These are phyloP conservation scores for Erpetoichthys calabaricus DNA, from an alignment of 2,797 vertebrate species.

Conservation along the genomic window DNA sequence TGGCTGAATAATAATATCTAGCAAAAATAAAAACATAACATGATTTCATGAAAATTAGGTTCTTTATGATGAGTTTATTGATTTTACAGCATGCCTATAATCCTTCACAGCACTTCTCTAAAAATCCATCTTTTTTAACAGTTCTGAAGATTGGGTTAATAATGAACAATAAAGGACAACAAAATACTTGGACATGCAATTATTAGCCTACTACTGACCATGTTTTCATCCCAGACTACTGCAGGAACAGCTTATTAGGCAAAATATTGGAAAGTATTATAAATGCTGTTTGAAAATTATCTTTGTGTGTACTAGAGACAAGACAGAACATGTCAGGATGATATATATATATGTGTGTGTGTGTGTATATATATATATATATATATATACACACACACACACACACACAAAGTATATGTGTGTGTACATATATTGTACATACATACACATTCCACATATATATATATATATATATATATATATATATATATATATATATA, in stretches of 20 bases:
- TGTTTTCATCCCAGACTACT: constrained; percentile 3
- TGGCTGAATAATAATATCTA: no score
- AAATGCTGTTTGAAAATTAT: background rate
- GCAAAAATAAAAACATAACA: no score
- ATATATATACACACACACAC: no score
- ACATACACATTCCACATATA: background rate
- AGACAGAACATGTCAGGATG: background rate
- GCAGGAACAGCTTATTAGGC: background rate
- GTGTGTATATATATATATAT: no score
- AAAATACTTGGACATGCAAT: constrained; percentile 29
- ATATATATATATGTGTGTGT: background rate
- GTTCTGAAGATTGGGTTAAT: constrained; percentile 47
- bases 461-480: no score
- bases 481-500: no score
- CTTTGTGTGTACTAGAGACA: constrained; percentile 3
- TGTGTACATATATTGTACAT: background rate
- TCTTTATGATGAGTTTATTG: constrained; percentile 73
- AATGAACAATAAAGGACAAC: constrained; percentile 51
- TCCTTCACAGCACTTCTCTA: constrained; percentile 51
- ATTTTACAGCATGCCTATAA: constrained; percentile 55
- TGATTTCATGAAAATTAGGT: background rate
- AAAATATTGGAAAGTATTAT: no score
- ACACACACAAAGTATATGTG: background rate
- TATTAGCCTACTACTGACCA: constrained; percentile 13
- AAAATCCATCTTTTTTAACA: constrained; percentile 47